These are phyloP conservation scores for Plagodis dolabraria DNA, from an alignment of 2,888 invertebrate species.

Conservation along the genomic window DNA sequence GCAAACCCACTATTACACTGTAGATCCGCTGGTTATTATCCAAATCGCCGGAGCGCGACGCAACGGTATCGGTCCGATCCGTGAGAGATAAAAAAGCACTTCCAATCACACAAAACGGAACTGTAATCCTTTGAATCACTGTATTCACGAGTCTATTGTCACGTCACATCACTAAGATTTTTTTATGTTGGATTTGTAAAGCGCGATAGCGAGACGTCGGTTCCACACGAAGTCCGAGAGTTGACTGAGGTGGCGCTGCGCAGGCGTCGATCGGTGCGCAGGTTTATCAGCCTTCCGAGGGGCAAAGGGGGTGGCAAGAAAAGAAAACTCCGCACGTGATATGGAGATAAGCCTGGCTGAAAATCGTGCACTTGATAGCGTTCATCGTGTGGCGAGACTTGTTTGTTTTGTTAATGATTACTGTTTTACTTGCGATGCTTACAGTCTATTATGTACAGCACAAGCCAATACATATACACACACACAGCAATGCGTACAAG, in stretches of 20 bases:
- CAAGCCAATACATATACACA: neutral
- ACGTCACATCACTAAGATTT: slow-evolving; percentile 56
- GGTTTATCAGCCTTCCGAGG: slow-evolving; percentile 79
- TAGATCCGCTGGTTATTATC: slow-evolving; percentile 77
- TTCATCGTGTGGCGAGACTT: slow-evolving; percentile 23
- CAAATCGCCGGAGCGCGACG: slow-evolving; percentile 75
- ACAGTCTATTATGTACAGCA: neutral
- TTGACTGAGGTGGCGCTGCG: slow-evolving; percentile 76
- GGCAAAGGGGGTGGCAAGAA: slow-evolving; percentile 60
- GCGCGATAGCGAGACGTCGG: slow-evolving; percentile 52
- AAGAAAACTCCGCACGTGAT: slow-evolving; percentile 79
- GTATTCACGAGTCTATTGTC: slow-evolving; percentile 42
- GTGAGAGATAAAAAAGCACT: slow-evolving; percentile 49
- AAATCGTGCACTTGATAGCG: slow-evolving; percentile 50
- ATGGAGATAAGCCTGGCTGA: slow-evolving; percentile 60
- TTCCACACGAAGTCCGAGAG: slow-evolving; percentile 53
- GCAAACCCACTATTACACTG: slow-evolving; percentile 75
- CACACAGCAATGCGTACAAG: no score
- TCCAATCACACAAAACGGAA: slow-evolving; percentile 39
- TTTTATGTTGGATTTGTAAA: slow-evolving; percentile 29
- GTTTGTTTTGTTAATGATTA: slow-evolving; percentile 36
- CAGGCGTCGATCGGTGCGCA: slow-evolving; percentile 59
- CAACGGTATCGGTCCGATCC: slow-evolving; percentile 73
- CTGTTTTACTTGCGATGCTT: neutral
- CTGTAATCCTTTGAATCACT: slow-evolving; percentile 41